Conservation (phyloP, 2,113 vertebrate genomes). For the Neoarius graeffei region DNA sequence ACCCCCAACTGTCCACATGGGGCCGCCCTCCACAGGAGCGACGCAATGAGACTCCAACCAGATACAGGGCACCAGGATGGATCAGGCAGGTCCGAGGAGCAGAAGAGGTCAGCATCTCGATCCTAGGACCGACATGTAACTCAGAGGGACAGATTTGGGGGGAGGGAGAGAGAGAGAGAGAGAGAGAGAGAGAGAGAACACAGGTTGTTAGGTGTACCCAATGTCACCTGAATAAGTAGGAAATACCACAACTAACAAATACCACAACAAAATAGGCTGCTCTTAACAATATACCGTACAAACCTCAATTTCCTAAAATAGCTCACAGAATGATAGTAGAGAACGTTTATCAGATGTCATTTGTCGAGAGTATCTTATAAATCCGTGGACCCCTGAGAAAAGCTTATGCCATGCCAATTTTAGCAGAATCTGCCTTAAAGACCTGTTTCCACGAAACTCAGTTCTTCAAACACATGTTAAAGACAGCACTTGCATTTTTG, state of each 20-base stretch:
- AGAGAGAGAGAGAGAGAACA: too few relatives aligned
- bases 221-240: background rate
- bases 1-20: too few relatives aligned
- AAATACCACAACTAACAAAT: background rate
- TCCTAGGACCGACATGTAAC: too few relatives aligned
- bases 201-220: too few relatives aligned
- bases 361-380: background rate
- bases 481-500: background rate
- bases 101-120: too few relatives aligned
- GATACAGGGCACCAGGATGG: too few relatives aligned
- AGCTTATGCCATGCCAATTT: background rate
- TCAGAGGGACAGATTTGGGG: too few relatives aligned
- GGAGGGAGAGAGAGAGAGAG: too few relatives aligned
- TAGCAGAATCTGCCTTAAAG: background rate
- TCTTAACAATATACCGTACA: background rate
- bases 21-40: too few relatives aligned
- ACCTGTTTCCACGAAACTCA: background rate
- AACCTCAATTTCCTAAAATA: background rate
- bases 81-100: too few relatives aligned
- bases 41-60: too few relatives aligned
- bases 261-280: background rate
- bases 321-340: background rate
- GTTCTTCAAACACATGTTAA: background rate
- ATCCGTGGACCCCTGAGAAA: background rate
- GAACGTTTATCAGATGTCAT: background rate